Conservation (phyloP, 2,888 invertebrate species). For the Eupithecia inturbata region DNA sequence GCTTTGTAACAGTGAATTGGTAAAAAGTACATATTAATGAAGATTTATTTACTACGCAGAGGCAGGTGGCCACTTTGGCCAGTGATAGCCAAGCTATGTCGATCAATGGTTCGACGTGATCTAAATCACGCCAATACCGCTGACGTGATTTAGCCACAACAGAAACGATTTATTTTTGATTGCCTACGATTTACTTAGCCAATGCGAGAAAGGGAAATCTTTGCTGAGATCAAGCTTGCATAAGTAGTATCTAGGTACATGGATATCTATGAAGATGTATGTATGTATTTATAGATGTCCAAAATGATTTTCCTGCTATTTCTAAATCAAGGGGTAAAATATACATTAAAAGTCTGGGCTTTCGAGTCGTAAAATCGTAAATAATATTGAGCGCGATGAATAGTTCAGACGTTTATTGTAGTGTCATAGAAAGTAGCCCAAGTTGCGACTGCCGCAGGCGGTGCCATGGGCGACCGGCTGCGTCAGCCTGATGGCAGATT, state of each 20-base stretch:
- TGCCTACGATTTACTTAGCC: not conserved
- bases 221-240: not conserved
- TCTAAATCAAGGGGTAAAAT: not conserved
- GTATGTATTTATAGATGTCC: too few species aligned
- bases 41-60: constrained; percentile 72
- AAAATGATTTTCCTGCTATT: not conserved
- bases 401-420: constrained; percentile 19
- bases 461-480: constrained; percentile 20
- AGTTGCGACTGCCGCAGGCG: constrained; percentile 24
- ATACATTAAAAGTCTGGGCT: not conserved
- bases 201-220: not conserved
- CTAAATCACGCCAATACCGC: constrained; percentile 33
- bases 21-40: constrained; percentile 73
- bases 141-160: constrained; percentile 7
- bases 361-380: constrained; percentile 15
- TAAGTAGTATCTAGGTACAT: not conserved
- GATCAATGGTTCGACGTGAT: constrained; percentile 59
- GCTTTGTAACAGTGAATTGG: constrained; percentile 67
- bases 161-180: constrained; percentile 1
- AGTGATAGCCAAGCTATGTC: constrained; percentile 63
- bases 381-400: constrained; percentile 14
- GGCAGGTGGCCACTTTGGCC: constrained; percentile 62
- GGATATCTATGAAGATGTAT: too few species aligned
- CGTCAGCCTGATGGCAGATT: constrained; percentile 15
- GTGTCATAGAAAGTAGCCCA: constrained; percentile 31